phyloP scores from a whole-genome alignment of 1,140 invertebrate species.

The Ooceraea biroi region DNA sequence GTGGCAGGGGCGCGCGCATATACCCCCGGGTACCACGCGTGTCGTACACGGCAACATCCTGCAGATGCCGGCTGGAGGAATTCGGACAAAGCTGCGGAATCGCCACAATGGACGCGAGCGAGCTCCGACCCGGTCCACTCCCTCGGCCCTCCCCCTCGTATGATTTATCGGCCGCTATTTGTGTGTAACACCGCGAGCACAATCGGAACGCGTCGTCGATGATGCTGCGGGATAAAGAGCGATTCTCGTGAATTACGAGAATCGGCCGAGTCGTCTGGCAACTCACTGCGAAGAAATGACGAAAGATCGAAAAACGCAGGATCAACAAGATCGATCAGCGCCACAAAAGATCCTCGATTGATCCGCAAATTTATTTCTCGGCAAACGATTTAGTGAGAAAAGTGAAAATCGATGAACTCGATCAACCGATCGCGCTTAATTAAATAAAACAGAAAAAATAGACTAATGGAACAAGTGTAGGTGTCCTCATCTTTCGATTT shows the following conservation, averaged over 20 bases:
- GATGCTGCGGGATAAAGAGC: conserved; percentile 44
- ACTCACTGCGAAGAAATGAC: conserved; percentile 13
- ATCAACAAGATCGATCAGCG: conserved; percentile 45
- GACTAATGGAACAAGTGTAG: too few relatives aligned
- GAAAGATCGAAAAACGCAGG: neutral
- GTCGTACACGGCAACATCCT: conserved; percentile 1
- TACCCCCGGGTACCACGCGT: conserved; percentile 5
- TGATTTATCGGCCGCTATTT: conserved; percentile 73
- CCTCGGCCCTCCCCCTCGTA: conserved; percentile 42
- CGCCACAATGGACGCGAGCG: conserved; percentile 61
- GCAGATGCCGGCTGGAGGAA: conserved; percentile 62
- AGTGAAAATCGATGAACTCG: neutral
- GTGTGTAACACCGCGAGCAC: conserved; percentile 65
- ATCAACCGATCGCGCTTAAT: too few relatives aligned
- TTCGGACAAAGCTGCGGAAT: conserved; percentile 66
- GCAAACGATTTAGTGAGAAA: neutral
- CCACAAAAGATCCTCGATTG: neutral
- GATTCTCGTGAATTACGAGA: conserved; percentile 61
- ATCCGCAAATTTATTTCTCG: neutral
- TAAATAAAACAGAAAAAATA: too few relatives aligned
- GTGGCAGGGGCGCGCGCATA: neutral
- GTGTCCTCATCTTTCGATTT: too few relatives aligned
- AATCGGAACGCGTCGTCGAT: conserved; percentile 42
- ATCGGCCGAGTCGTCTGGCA: neutral
- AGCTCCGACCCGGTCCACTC: conserved; percentile 48